Evolutionary conservation across 2,888 invertebrate species (phyloP).

Genomic region (Tholera decimalis): DNA sequence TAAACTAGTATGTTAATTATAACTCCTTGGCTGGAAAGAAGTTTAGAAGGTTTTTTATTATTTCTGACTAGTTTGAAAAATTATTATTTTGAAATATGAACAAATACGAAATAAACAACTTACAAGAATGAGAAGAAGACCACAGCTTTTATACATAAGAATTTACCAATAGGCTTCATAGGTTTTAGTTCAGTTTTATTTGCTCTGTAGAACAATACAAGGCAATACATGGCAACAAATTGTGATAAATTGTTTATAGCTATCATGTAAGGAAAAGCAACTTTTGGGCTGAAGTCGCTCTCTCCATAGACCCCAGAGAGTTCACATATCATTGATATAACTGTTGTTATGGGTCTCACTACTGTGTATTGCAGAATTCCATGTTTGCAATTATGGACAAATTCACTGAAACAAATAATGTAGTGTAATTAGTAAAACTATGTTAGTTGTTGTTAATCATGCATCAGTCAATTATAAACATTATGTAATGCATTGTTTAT

Average conservation of each 20-base stretch:
- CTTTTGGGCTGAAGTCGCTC: slow-evolving; percentile 96
- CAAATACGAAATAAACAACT: slow-evolving; percentile 82
- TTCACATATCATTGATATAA: slow-evolving; percentile 97
- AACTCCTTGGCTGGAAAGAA: slow-evolving; percentile 95
- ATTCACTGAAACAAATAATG: slow-evolving; percentile 92
- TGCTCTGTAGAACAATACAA: slow-evolving; percentile 98
- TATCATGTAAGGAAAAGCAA: slow-evolving; percentile 97
- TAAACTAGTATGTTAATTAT: slow-evolving; percentile 97
- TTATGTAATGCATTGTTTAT: slow-evolving; percentile 9
- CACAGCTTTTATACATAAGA: slow-evolving; percentile 99
- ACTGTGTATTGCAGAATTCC: slow-evolving; percentile 99
- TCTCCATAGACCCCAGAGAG: slow-evolving; percentile 97
- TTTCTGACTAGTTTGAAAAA: neutral
- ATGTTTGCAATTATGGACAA: slow-evolving; percentile 98
- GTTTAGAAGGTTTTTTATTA: slow-evolving; percentile 23
- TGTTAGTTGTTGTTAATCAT: neutral
- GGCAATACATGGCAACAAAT: slow-evolving; percentile 98
- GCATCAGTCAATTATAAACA: neutral
- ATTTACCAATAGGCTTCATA: slow-evolving; percentile 98
- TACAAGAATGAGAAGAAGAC: slow-evolving; percentile 99
- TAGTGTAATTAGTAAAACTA: slow-evolving; percentile 2
- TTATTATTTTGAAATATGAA: neutral
- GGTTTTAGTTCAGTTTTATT: slow-evolving; percentile 96
- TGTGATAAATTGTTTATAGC: slow-evolving; percentile 98
- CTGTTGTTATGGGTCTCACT: slow-evolving; percentile 97